Base-by-base conservation (phyloP, 2,113 vertebrate genomes). In the Protobothrops flavoviridis region DNA sequence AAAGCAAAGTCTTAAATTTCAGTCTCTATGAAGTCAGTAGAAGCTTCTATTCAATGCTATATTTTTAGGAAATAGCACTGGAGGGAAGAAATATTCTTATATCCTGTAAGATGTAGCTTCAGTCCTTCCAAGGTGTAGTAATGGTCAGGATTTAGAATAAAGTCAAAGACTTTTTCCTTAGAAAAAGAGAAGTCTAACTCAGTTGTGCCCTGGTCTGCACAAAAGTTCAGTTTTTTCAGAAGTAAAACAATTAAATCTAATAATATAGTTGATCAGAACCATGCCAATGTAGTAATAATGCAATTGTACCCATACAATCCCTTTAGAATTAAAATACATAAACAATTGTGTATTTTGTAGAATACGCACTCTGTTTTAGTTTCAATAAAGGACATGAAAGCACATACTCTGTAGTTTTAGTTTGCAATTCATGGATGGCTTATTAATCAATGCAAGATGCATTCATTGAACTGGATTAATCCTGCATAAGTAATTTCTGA, bases 381-480 rank as follows among this genome's bases (percentile, higher is more conserved):
- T 95, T 96, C 94, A 96, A 94, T 91, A 81, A 97, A 96, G 95
- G 87, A 95, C 92, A 96, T 91, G 96, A 81, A 96, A 97, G 95
- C 87, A 96, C 95, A 95, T 95, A 94, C 96, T 97, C 97, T 97
- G 93, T 96, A 93, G 90, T 96, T 98, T 97, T 95, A 96, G 96
- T 98, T 98, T 98, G 97, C 97, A 98, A 97, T 98, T 98, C 97
- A 97, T 98, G 97, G 97, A 95, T 97, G 97, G 98, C 97, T 98
- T 98, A 97, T 97, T 98, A 97, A 98, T 97, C 97, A 96, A 96
- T 93, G 29, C 96, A 98, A 98, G 97, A 97, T 97, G 97, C 97
- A 97, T 98, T 98, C 97, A 97, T 97, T 98, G 97, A 98, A 97
- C 96, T 97, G 98, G 97, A 98, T 98, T 98, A 98, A 98, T 98